Base-by-base conservation (phyloP, 2,888 invertebrate species). In the Scaptodrosophila latifasciaeformis region DNA sequence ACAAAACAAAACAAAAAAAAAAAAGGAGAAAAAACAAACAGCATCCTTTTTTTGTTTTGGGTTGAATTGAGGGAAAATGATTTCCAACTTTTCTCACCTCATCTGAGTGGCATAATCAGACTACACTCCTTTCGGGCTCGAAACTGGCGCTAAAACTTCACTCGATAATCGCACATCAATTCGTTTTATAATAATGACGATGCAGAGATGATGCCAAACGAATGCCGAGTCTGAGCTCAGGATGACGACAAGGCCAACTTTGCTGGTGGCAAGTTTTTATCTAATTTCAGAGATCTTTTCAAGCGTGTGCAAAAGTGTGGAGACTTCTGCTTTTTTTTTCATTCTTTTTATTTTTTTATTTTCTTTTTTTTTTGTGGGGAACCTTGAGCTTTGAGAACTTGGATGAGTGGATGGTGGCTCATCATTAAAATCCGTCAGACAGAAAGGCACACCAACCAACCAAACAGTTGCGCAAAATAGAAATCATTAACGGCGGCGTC, bases 171-270 rank as follows among this genome's bases (percentile, higher is more conserved):
- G 75, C 78, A 59, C 78, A 82, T 77, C 82, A 77, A 76, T 82
- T 82, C 82, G 77, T 82, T 80, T 81, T 80, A 82, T 82, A 76
- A 76, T 80, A 80, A 79, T 71, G 81, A 81, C 81, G 81, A 79
- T 66, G 53, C n/a, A n/a, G n/a, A n/a, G n/a, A 34, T 34, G 34
- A 34, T 34, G 34, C 34, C n/a, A n/a, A n/a, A n/a, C n/a, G n/a
- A n/a, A n/a, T 34, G 34, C 34, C 15, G 30, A 10, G 2, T 10
- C 10, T 34, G 12, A 17, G 44, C 10, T n/a, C 9, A 47, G 47
- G 30, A 39, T 54, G 42, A 59, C 39, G 3, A 0, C 45, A 30
- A 34, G 27, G 34, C 15, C 46, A 51, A 49, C 78, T 59, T 59
- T 77, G 82, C 71, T 69, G 75, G 81, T 74, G 82, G 81, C 75